A percentile compares a stretch with the other conserved stretches of the same genome.
phyloP scores from a whole-genome alignment of 2,797 vertebrate genomes.

The Malacoraja senta region DNA sequence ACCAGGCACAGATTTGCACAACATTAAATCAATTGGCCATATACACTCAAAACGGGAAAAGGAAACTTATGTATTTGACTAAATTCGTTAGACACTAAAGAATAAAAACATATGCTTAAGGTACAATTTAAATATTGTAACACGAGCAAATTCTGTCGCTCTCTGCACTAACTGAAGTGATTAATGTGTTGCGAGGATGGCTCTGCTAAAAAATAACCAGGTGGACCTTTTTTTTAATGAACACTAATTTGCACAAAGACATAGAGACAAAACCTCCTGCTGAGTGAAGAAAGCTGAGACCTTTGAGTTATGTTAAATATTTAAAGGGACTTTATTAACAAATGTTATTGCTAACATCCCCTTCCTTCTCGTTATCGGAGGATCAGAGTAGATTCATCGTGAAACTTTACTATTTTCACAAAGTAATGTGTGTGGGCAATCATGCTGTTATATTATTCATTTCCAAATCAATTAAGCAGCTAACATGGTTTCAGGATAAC shows the following conservation, averaged over 20 bases:
- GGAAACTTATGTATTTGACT: background rate
- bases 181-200: background rate
- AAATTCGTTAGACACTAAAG: background rate
- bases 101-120: background rate
- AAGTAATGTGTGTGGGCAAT: conserved; percentile 3
- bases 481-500: conserved; percentile 16
- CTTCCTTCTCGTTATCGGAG: background rate
- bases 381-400: background rate
- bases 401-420: conserved; percentile 10
- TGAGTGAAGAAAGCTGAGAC: conserved; percentile 23
- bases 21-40: background rate
- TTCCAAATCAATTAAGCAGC: conserved; percentile 31
- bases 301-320: conserved; percentile 36
- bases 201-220: background rate
- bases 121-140: background rate
- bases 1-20: background rate
- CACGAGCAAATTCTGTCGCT: background rate
- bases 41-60: background rate
- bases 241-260: conserved; percentile 27
- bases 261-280: conserved; percentile 22
- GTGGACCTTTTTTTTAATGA: conserved; percentile 34
- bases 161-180: background rate
- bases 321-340: conserved; percentile 28
- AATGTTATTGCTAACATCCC: conserved; percentile 27
- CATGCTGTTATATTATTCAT: conserved; percentile 33